Percentiles rank a stretch among this genome's conserved stretches.
These are phyloP conservation scores for Craterocephalus amniculus DNA, from an alignment of 2,797 vertebrate species.

Conservation along the genomic window DNA sequence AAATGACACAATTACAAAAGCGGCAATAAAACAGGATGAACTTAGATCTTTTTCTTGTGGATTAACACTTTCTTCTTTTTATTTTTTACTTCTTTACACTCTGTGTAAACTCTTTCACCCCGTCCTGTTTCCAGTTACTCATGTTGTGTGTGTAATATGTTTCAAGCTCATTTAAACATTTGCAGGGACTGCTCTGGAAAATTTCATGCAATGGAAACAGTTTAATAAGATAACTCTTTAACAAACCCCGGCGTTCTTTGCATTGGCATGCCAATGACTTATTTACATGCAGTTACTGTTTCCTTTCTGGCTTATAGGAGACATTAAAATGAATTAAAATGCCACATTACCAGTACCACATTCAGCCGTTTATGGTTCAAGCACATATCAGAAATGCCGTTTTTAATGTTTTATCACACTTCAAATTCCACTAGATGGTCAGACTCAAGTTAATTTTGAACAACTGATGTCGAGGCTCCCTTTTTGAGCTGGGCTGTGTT, in stretches of 20 bases:
- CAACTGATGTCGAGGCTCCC: no score
- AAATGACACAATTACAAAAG: background rate
- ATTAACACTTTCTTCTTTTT: no score
- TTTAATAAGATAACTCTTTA: conserved; percentile 50
- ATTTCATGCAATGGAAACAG: conserved; percentile 22
- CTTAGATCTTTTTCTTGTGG: no score
- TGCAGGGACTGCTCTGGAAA: conserved; percentile 56
- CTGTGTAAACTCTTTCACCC: conserved; percentile 1
- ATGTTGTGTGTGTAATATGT: conserved; percentile 8
- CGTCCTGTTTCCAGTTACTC: conserved; percentile 23
- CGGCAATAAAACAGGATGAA: background rate
- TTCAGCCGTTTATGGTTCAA: background rate
- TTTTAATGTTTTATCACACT: background rate
- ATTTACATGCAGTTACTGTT: background rate
- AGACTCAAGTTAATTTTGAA: background rate
- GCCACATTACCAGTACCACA: background rate
- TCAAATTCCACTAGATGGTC: background rate
- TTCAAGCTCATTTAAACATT: conserved; percentile 64
- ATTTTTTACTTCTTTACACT: background rate
- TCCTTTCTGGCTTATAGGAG: background rate
- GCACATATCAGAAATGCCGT: background rate
- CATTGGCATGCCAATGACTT: background rate
- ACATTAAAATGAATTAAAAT: background rate
- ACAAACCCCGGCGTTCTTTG: conserved; percentile 29
- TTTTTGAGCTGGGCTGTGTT: background rate